Evolutionary conservation across 2,797 vertebrate species (phyloP).

Genomic region (Eulemur coronatus): DNA sequence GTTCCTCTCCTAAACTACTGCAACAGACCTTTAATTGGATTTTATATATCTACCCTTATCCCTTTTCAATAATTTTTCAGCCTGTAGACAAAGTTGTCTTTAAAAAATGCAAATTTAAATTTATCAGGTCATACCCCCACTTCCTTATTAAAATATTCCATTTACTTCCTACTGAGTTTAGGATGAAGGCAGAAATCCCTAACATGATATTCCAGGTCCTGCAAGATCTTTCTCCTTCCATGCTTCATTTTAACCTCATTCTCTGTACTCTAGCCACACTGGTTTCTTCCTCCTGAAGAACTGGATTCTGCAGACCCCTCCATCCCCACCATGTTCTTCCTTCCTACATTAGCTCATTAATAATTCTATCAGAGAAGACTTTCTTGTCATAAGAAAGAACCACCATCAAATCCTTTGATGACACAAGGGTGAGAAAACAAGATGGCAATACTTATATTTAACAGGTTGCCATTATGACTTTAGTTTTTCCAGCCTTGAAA

Average conservation of each 20-base stretch:
- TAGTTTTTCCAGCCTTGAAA: conserved; percentile 10
- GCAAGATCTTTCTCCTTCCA: background rate
- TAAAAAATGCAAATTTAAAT: background rate
- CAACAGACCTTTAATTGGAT: background rate
- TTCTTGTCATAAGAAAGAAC: background rate
- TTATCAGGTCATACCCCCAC: background rate
- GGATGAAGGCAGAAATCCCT: background rate
- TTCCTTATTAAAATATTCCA: background rate
- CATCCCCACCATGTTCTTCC: background rate
- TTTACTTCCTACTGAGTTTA: background rate
- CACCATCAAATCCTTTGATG: background rate
- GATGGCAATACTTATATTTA: background rate
- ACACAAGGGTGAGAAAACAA: background rate
- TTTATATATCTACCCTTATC: background rate
- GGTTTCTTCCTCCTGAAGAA: background rate
- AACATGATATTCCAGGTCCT: background rate
- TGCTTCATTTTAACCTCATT: background rate
- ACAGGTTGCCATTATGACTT: background rate
- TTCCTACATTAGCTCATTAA: background rate
- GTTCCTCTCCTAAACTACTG: background rate
- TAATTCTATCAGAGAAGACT: background rate
- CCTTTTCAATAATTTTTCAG: background rate
- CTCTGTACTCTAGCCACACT: background rate
- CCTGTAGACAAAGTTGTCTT: background rate
- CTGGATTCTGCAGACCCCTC: background rate